Conservation (phyloP, 1,140 invertebrate genomes). For the Pomacea maculata region DNA sequence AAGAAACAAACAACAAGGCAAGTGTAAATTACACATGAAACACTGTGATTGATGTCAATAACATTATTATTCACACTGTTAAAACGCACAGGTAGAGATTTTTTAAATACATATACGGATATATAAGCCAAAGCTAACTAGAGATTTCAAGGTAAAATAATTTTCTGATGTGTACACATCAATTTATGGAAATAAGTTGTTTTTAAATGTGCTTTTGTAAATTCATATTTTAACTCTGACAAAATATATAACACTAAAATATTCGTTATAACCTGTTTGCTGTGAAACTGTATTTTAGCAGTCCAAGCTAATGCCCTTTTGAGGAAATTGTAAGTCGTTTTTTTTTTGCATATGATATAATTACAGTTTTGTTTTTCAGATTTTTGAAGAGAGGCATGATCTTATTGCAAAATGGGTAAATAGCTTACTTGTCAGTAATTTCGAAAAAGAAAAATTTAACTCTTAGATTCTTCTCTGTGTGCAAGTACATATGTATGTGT, state of each 20-base stretch:
- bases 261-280: too few species aligned
- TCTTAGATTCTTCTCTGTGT: not conserved
- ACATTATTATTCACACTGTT: not conserved
- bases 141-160: too few species aligned
- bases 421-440: not conserved
- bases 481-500: not conserved
- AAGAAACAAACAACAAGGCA: slow-evolving; percentile 62
- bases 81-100: not conserved
- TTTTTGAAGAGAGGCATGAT: slow-evolving; percentile 63
- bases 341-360: not conserved
- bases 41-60: not conserved
- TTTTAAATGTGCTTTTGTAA: too few species aligned
- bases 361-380: slow-evolving; percentile 44
- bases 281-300: too few species aligned
- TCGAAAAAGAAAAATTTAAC: not conserved
- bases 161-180: too few species aligned
- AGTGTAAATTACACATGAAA: too few species aligned
- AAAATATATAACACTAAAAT: too few species aligned
- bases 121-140: too few species aligned
- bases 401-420: slow-evolving; percentile 64
- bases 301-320: too few species aligned
- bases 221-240: too few species aligned
- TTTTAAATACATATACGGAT: not conserved
- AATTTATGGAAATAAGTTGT: too few species aligned
- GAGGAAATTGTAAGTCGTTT: too few species aligned